Evolutionary conservation across 2,797 vertebrate species (phyloP), one percentile per base, ranked within the genome.

Genomic region (Botia kubotai): DNA sequence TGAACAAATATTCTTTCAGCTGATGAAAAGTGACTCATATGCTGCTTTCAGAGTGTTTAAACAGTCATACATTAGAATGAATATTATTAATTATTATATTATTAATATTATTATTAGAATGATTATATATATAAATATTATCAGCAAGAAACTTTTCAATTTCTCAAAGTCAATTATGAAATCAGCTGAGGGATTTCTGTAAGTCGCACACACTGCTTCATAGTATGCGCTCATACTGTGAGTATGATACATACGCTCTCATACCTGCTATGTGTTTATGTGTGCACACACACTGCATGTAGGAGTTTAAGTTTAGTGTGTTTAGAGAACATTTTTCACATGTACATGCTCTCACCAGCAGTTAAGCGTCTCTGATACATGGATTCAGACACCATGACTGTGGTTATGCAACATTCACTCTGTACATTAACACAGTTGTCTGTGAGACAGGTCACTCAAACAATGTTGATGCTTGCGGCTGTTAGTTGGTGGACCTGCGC

Each of bases 1-100:
- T 57, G 16, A 19, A 57, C 65, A 57, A 77, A 77, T 69, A 77
- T 69, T 77, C 29, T n/a, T 69, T 69, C 26, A 23, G 50, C 63
- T 55, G 8, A 68, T 57, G 63, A 68, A 57, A 67, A 57, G 21
- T 10, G 75, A 16, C 36, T 69, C 63, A 11, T 33, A 33, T 16
- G 33, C 63, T n/a, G 60, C 29, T n/a, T 29, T 36, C 16, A 65
- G 29, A 1, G 7, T n/a, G 36, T 46, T 58, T 46, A 48, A 58
- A 46, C 52, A 77, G 16, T 8, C 39, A 68, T 17, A 57, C 65
- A 77, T 69, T 58, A 14, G 65, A 77, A 46, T 19, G 0, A 6
- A 46, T 26, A 26, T 26, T 26, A 26, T 26, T 26, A 26, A 26
- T 26, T 26, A 26, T 26, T 26, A 26, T 26, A 26, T 26, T 26